These are phyloP conservation scores for Mya arenaria DNA, from an alignment of 1,140 invertebrate species.

Conservation along the genomic window DNA sequence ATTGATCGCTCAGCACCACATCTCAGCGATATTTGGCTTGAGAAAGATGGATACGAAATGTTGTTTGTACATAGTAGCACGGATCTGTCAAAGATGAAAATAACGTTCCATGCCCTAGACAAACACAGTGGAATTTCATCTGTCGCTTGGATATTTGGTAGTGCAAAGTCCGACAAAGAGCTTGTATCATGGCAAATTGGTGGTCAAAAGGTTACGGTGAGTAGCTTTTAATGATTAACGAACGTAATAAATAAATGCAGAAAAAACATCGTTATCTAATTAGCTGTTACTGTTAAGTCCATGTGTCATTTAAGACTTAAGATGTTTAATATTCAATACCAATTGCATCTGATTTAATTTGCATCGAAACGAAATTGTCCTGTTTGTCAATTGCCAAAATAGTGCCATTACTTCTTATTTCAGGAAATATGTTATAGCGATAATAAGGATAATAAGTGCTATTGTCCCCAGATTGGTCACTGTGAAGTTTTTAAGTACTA, in stretches of 20 bases:
- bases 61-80: constrained; percentile 61
- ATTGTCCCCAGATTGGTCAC: constrained; percentile 52
- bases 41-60: constrained; percentile 41
- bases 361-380: neutral
- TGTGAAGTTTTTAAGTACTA: constrained; percentile 42
- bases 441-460: constrained; percentile 30
- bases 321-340: neutral
- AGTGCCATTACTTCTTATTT: too few species aligned
- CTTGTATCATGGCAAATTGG: neutral
- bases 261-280: neutral
- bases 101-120: constrained; percentile 61
- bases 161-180: neutral
- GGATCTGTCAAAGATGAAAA: constrained; percentile 64
- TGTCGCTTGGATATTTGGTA: constrained; percentile 47
- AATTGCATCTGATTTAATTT: neutral
- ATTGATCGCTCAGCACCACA: constrained; percentile 56
- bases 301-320: neutral
- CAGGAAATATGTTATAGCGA: neutral
- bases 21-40: constrained; percentile 52
- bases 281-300: neutral
- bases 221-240: neutral
- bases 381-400: too few species aligned
- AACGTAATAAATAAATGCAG: neutral
- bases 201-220: too few species aligned
- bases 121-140: constrained; percentile 60